These are phyloP conservation scores for Rapana venosa DNA, from an alignment of 2,888 invertebrate genomes.

Conservation along the genomic window DNA sequence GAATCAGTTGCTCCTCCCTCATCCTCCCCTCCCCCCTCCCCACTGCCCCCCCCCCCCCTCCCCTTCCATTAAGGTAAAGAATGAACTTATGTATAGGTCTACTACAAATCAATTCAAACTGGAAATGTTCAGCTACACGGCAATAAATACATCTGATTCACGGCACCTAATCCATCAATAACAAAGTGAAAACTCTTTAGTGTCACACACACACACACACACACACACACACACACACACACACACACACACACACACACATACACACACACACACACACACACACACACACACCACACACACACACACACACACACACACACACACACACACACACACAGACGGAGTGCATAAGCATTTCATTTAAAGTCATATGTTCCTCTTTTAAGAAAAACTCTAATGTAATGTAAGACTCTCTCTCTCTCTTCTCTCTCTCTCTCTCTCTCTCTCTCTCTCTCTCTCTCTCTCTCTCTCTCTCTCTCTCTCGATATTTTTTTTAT, in stretches of 20 bases:
- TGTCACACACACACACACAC: background rate
- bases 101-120: background rate
- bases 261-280: slow-evolving; percentile 24
- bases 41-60: background rate
- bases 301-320: background rate
- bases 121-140: background rate
- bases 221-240: background rate
- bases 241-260: slow-evolving; percentile 20
- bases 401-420: background rate
- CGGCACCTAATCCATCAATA: too few relatives aligned
- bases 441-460: background rate
- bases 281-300: background rate
- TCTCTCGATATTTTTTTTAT: too few relatives aligned
- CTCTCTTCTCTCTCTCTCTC: slow-evolving; percentile 8
- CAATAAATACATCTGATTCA: too few relatives aligned
- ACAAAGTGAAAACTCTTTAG: background rate
- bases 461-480: background rate
- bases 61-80: background rate
- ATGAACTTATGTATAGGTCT: background rate
- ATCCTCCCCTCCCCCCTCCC: background rate
- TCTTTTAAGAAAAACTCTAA: too few relatives aligned
- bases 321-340: slow-evolving; percentile 18
- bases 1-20: too few relatives aligned
- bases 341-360: background rate
- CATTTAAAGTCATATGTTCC: too few relatives aligned